Evolutionary conservation across 92 coral and sea anemone species (phyloP), one percentile per base, ranked within the genome.

Genomic region (Heliopora coerulea): DNA sequence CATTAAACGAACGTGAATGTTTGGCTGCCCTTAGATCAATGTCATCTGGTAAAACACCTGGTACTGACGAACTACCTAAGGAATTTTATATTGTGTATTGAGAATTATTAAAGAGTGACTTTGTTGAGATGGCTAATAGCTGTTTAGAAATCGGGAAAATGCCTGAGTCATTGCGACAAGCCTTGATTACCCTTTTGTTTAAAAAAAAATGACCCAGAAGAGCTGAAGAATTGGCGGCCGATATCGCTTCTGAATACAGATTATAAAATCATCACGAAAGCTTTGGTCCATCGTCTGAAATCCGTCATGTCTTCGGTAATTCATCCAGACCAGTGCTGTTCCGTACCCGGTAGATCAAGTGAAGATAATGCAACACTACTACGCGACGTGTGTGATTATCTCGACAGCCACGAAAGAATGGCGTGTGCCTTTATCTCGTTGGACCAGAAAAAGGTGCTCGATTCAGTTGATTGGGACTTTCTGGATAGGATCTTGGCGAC

Each of bases 371-470:
- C 5, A 13, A 37, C 48, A 2, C 39, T 78, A 2, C 65, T 64
- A 1, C 41, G 62, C 0, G 82, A 78, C 35, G 42, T 63, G 17
- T n/a, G 11, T 27, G 74, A 62, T 11, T 68, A 68, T 33, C 9
- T 68, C 0, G n/a, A n/a, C n/a, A 21, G 3, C 12, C 27, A 33
- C 5, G 10, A 70, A 11, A 33, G 50, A 4, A 29, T 18, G 9
- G 28, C 76, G 26, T 54, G 63, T 52, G 77, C 76, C 6, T 69
- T 69, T 23, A 30, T 69, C 26, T 29, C 62, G 4, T 14, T 69
- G 3, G 74, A 67, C 20, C 74, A 79, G 39, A 68, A 79, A 32
- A 79, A 79, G 20, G 83, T 78, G 0, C 68, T 79, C 40, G 78
- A 79, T 23, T 60, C 54, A 1, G 77, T 79, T 2, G 56, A 79